Evolutionary conservation across 2,888 invertebrate genomes (phyloP), one percentile per base, ranked within the genome.

Genomic region (Pseudanteris insignis): DNA sequence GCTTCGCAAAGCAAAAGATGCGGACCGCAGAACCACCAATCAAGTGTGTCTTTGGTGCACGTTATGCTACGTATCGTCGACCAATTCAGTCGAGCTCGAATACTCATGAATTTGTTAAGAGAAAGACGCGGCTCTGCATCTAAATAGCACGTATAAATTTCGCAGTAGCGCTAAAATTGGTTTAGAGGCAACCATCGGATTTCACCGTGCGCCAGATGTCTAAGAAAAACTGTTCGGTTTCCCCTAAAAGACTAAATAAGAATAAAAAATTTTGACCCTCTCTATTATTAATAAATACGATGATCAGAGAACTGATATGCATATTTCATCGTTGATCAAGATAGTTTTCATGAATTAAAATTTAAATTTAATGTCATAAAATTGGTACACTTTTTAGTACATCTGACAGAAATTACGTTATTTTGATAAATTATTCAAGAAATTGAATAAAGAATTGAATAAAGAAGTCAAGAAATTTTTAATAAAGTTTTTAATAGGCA

Each of bases 41-140:
- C 54, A 55, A 43, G 21, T 12, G 38, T 59, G 21, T 44, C 32
- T 40, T 32, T 28, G 25, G 24, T 15, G 25, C 37, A 29, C 38
- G 40, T 43, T 43, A 44, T 48, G 36, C 37, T 34, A 38, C 41
- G 41, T 41, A 40, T 29, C 26, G 47, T 11, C 29, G 30, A 24
- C 41, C 36, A 37, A 14, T 10, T 18, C 15, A 38, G n/a, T 13
- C 41, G 26, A 50, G 40, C 25, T 6, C 13, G 33, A 33, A 33
- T 40, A 47, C 47, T 60, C 60, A 47, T 60, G 54, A 47, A 48
- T 60, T 54, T 38, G 43, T 60, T 54, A 60, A 54, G 26, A 30
- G 54, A 38, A 44, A 60, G 44, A 54, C 21, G 28, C 21, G 32
- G 11, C 10, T 14, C 38, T 34, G 33, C 28, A 38, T 54, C 60